phyloP scores from a whole-genome alignment of 2,888 invertebrate genomes.

The Melieria omissa region DNA sequence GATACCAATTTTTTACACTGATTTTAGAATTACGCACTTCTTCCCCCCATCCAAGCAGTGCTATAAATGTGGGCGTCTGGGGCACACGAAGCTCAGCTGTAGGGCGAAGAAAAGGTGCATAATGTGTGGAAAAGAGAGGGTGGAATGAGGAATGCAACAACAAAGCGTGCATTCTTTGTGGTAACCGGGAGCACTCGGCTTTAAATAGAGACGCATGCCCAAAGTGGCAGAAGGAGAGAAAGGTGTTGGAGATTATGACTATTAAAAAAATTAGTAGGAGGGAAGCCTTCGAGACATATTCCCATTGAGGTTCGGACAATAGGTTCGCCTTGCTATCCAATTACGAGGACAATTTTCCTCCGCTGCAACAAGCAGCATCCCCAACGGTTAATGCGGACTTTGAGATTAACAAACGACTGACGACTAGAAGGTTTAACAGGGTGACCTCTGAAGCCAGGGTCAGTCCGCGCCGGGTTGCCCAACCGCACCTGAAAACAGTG shows the following conservation, averaged over 20 bases:
- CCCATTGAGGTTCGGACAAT: background rate
- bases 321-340: background rate
- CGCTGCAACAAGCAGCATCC: background rate
- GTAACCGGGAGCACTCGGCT: background rate
- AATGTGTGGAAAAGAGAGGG: background rate
- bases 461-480: too few species aligned
- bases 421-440: background rate
- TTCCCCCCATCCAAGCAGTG: background rate
- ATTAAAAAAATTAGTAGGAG: background rate
- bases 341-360: background rate
- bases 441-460: background rate
- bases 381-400: background rate
- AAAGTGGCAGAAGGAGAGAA: background rate
- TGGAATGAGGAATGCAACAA: background rate
- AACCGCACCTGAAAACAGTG: too few species aligned
- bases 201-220: background rate
- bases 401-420: background rate
- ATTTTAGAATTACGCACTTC: background rate
- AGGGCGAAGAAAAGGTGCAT: background rate
- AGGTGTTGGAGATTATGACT: slow-evolving; percentile 1
- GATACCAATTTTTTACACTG: background rate
- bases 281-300: background rate
- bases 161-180: background rate
- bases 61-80: background rate
- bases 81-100: background rate